A percentile compares a stretch with the other conserved stretches of the same genome.
Evolutionary conservation across 53 echinoderm and acorn worm genomes (phyloP).

Genomic region (Actinopyga echinites): DNA sequence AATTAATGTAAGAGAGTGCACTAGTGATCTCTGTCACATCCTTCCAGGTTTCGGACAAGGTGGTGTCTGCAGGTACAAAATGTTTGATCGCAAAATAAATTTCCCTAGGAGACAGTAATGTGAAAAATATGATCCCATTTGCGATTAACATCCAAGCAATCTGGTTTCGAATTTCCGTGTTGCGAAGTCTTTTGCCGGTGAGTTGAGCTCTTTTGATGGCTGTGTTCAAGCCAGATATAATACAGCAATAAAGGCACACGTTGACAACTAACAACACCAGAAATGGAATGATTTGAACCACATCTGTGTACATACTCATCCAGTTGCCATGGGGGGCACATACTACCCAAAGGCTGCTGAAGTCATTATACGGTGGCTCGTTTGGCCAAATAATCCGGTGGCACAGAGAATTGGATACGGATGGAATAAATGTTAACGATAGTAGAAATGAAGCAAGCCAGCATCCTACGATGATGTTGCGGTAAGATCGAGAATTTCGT

Average conservation of each 20-base stretch:
- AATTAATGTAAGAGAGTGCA: slow-evolving; percentile 21
- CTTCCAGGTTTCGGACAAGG: not conserved
- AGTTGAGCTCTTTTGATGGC: slow-evolving; percentile 29
- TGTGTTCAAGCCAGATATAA: not conserved
- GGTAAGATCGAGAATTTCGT: not conserved
- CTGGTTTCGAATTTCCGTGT: slow-evolving; percentile 39
- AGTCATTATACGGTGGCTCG: slow-evolving; percentile 17
- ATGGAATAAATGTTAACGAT: slow-evolving; percentile 18
- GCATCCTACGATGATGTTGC: not conserved
- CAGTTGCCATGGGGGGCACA: not conserved
- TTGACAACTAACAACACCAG: not conserved
- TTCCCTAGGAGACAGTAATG: slow-evolving; percentile 12
- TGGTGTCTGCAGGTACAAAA: not conserved
- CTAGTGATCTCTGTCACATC: not conserved
- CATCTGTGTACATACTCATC: not conserved
- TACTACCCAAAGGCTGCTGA: not conserved
- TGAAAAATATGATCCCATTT: slow-evolving; percentile 25
- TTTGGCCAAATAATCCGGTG: not conserved
- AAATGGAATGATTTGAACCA: slow-evolving; percentile 31
- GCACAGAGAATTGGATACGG: not conserved
- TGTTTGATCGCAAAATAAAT: slow-evolving; percentile 12
- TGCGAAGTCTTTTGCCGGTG: slow-evolving; percentile 33
- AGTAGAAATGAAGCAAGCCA: slow-evolving; percentile 15
- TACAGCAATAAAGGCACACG: slow-evolving; percentile 26
- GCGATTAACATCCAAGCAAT: slow-evolving; percentile 48